phyloP scores from a whole-genome alignment of 2,888 invertebrate species.

The Microchrysa polita region DNA sequence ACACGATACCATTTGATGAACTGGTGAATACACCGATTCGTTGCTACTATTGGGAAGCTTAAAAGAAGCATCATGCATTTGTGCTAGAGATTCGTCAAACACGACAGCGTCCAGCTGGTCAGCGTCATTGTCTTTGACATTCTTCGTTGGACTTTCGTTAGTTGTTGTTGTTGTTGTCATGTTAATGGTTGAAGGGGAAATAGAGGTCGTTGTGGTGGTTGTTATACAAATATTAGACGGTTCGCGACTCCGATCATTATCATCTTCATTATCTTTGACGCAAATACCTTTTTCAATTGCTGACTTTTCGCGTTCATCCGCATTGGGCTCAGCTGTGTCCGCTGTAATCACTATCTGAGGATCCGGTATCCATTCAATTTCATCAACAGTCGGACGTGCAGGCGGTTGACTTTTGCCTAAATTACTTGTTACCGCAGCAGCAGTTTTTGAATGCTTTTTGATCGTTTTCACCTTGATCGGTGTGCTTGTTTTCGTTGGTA shows the following conservation, averaged over 20 bases:
- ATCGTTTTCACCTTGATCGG: constrained; percentile 65
- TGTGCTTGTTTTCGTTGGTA: constrained; percentile 54
- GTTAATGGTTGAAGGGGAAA: not conserved
- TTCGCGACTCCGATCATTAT: not conserved
- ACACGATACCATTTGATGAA: constrained; percentile 26
- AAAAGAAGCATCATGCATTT: not conserved
- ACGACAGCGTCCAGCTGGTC: not conserved
- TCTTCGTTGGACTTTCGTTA: not conserved
- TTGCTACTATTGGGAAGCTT: constrained; percentile 24
- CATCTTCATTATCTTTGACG: not conserved
- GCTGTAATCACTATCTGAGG: not conserved
- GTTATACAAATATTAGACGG: not conserved
- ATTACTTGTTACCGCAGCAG: not conserved
- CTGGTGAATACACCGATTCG: constrained; percentile 48
- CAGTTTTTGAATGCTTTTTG: constrained; percentile 65
- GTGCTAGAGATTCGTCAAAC: not conserved
- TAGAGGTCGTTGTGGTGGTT: not conserved
- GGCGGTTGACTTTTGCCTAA: constrained; percentile 45
- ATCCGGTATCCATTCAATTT: constrained; percentile 63
- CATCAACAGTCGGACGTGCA: constrained; percentile 55
- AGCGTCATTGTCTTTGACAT: not conserved
- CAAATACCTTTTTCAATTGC: not conserved
- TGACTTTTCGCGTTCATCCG: not conserved
- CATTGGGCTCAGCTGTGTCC: too few relatives aligned
- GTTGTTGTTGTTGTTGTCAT: constrained; percentile 12